phyloP scores from a whole-genome alignment of 2,888 invertebrate species.

The Germaria angustata region DNA sequence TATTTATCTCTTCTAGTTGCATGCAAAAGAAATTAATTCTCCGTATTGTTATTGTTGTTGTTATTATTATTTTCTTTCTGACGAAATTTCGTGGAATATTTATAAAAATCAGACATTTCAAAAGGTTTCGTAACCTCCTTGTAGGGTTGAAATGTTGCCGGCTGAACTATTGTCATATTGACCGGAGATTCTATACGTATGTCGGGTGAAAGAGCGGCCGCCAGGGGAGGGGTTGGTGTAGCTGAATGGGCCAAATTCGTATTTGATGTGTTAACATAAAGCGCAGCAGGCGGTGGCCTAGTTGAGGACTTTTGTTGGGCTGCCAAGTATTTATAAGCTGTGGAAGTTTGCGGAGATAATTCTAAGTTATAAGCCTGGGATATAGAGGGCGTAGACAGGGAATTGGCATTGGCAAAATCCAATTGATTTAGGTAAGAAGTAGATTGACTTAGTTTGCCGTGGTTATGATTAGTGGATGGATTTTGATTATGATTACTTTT shows the following conservation, averaged over 20 bases:
- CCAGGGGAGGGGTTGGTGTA: slow-evolving; percentile 52
- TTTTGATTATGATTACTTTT: slow-evolving; percentile 67
- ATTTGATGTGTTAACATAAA: slow-evolving; percentile 54
- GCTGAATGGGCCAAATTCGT: not conserved
- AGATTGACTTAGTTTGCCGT: slow-evolving; percentile 77
- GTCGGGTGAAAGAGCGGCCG: slow-evolving; percentile 75
- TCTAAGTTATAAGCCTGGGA: slow-evolving; percentile 57
- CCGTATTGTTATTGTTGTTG: slow-evolving; percentile 5
- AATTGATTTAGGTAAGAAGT: slow-evolving; percentile 77
- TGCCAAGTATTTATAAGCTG: slow-evolving; percentile 47
- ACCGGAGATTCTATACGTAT: slow-evolving; percentile 88
- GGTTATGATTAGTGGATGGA: slow-evolving; percentile 70
- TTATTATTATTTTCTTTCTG: slow-evolving; percentile 81
- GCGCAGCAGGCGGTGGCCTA: slow-evolving; percentile 43
- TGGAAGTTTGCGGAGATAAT: slow-evolving; percentile 40
- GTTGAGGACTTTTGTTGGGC: slow-evolving; percentile 28
- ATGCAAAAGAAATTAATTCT: too few species aligned
- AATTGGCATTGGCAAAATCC: slow-evolving; percentile 69
- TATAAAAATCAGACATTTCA: slow-evolving; percentile 98
- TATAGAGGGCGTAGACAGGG: slow-evolving; percentile 69
- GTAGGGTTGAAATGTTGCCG: slow-evolving; percentile 94
- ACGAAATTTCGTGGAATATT: slow-evolving; percentile 96
- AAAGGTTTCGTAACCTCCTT: slow-evolving; percentile 97
- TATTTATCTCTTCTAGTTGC: too few species aligned
- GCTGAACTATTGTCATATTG: slow-evolving; percentile 91